These are phyloP conservation scores for Rotaria magnacalcarata DNA, from an alignment of 2,888 invertebrate species.

Conservation along the genomic window DNA sequence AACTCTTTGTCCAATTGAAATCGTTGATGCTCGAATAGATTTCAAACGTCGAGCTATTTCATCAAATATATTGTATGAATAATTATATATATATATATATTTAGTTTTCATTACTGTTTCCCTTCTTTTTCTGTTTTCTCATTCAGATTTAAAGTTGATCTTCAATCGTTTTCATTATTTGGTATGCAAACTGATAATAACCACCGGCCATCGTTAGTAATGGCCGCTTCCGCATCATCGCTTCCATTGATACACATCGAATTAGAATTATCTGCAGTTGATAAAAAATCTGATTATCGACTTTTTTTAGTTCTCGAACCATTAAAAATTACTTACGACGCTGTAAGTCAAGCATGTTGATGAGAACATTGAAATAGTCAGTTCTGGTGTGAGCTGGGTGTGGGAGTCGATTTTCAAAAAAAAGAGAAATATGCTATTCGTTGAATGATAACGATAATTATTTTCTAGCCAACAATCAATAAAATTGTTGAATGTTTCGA, in stretches of 20 bases:
- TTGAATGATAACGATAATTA: no score
- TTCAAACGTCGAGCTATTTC: neutral
- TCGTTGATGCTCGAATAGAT: neutral
- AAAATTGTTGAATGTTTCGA: neutral
- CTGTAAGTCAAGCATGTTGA: neutral
- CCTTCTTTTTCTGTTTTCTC: neutral
- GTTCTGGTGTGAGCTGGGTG: no score
- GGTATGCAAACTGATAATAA: neutral
- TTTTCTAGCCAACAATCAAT: neutral
- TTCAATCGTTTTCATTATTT: neutral
- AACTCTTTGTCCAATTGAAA: neutral
- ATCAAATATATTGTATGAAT: neutral
- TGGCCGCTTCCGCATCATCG: neutral
- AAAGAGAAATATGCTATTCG: no score
- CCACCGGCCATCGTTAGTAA: neutral
- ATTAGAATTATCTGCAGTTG: neutral
- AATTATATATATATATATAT: neutral
- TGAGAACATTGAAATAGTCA: no score
- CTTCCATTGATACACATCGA: slow-evolving; percentile 1
- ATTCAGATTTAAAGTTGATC: neutral
- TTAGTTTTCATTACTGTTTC: neutral
- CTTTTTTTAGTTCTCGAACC: neutral
- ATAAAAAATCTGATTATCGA: slow-evolving; percentile 2
- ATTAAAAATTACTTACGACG: neutral
- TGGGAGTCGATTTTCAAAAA: no score